Evolutionary conservation across 1,140 invertebrate species (phyloP), one percentile per base, ranked within the genome.

Genomic region (Agrypnia vestita): DNA sequence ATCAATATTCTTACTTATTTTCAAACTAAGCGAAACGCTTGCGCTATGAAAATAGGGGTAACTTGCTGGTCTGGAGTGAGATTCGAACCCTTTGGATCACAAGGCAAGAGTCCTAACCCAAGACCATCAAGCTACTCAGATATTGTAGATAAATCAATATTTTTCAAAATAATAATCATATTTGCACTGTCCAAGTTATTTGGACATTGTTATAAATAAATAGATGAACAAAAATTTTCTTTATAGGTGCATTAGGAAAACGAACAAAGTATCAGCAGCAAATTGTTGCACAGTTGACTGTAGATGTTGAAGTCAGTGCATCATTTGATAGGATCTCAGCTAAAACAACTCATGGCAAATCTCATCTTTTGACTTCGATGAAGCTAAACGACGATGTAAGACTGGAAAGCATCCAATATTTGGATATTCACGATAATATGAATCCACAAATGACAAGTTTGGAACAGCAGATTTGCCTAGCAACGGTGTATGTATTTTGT

Each of bases 241-340:
- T 89, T 83, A 35, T 86, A 92, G 95, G 96, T 81, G 90, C 93
- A 13, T 86, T 98, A 62, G 97, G 97, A 9, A 97, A 96, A 87
- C 90, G 97, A 78, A 99, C 97, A 15, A 95, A 94, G 85, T 97
- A 93, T 87, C 97, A 99, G 87, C 89, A 94, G 83, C 92, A 94
- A 71, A 91, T 94, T 53, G 87, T 96, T 21, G 92, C 97, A 0
- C 97, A 98, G 85, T 87, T 99, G 47, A 92, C 94, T 17, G 85
- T 98, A 0, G 90, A 92, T 79, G 89, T 96, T 78, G 87, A 89
- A 64, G 61, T 91, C 10, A 87, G 88, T 17, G 88, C 91, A 43
- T 84, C 77, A n/a, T 74, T 87, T 83, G 84, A 83, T n/a, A 72
- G 91, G 21, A 86, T 86, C 3, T 83, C 87, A 47, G 89, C 89